A percentile compares a stretch with the other conserved stretches of the same genome.
These are phyloP conservation scores for Coelinius sp. DNA, from an alignment of 2,888 invertebrate genomes.

Conservation along the genomic window DNA sequence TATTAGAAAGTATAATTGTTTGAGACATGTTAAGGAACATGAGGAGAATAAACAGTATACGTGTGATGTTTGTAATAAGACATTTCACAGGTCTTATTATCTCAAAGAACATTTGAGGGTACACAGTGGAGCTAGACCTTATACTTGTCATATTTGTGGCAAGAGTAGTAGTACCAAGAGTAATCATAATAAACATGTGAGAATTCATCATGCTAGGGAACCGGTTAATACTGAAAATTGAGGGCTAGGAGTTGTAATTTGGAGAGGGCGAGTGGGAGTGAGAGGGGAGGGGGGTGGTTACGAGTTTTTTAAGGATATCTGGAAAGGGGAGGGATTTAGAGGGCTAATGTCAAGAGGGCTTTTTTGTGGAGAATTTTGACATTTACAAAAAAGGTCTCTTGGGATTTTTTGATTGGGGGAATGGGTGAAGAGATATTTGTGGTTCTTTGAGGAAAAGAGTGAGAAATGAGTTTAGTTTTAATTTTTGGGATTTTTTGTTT, in stretches of 20 bases:
- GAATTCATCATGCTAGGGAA: slow-evolving; percentile 90
- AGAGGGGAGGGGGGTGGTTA: too few species aligned
- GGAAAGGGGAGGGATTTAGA: too few species aligned
- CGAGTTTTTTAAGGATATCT: too few species aligned
- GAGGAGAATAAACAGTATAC: slow-evolving; percentile 84
- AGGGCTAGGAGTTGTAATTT: background rate
- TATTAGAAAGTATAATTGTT: slow-evolving; percentile 89
- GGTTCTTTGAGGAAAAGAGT: too few species aligned
- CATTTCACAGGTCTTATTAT: slow-evolving; percentile 90
- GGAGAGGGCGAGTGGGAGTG: too few species aligned
- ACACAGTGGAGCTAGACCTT: slow-evolving; percentile 86
- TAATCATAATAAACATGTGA: slow-evolving; percentile 91
- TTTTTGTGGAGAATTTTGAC: too few species aligned
- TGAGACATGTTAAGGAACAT: slow-evolving; percentile 88
- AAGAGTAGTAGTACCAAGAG: slow-evolving; percentile 92
- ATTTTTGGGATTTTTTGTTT: too few species aligned
- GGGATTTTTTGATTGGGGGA: too few species aligned
- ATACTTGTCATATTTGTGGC: slow-evolving; percentile 89
- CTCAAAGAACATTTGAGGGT: slow-evolving; percentile 89
- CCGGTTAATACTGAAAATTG: slow-evolving; percentile 88
- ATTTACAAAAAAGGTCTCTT: too few species aligned
- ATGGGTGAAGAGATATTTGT: too few species aligned
- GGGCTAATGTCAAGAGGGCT: too few species aligned
- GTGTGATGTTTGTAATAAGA: slow-evolving; percentile 85
- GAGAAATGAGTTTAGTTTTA: too few species aligned